Evolutionary conservation across 2,113 vertebrate species (phyloP).

Genomic region (Campylomormyrus tamandua): DNA sequence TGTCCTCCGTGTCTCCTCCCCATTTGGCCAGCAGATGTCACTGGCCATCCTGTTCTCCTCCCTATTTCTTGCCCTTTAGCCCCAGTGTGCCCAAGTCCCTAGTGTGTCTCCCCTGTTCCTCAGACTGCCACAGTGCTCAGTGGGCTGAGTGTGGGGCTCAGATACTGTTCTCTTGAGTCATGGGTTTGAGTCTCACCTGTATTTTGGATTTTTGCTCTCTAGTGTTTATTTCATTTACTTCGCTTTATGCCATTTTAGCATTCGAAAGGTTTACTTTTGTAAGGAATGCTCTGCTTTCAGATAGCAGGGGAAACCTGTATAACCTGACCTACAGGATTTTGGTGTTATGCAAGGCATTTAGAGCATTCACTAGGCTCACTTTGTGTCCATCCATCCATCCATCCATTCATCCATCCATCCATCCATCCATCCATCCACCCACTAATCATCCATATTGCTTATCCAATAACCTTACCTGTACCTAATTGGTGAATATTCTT

Average conservation of each 20-base stretch:
- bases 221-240: neutral
- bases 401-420: neutral
- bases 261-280: neutral
- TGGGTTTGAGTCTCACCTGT: no score
- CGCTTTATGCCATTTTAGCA: neutral
- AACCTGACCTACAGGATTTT: neutral
- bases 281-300: neutral
- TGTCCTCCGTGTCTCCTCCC: no score
- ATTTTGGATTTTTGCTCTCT: no score
- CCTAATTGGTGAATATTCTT: neutral
- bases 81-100: no score
- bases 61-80: no score
- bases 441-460: neutral
- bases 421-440: neutral
- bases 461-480: neutral
- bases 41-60: no score
- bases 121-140: no score
- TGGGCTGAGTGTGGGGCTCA: no score
- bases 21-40: no score
- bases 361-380: neutral
- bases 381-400: neutral
- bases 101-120: no score
- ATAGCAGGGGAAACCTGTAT: neutral
- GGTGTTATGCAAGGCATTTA: neutral
- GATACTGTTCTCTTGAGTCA: no score